Evolutionary conservation across 2,797 vertebrate genomes (phyloP), one percentile per base, ranked within the genome.

Genomic region (Rousettus madagascariensis): DNA sequence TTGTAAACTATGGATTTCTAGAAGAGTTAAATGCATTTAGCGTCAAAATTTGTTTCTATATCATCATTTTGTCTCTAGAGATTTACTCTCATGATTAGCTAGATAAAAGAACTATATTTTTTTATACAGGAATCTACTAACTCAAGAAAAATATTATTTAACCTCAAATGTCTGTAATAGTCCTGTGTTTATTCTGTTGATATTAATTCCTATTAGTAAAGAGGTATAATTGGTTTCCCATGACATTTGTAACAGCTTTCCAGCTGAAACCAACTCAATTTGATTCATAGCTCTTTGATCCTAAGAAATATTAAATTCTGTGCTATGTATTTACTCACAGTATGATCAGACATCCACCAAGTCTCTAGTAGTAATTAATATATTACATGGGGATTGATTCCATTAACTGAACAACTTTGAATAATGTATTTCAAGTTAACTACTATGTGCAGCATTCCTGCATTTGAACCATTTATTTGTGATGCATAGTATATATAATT

Each of bases 271-370:
- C 72, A 96, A 80, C 61, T 53, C 55, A 61, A 17, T 78, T 86
- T 95, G 91, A 96, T 94, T 95, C 61, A 66, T 92, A 95, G 82
- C 30, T 95, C 71, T 96, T 92, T 95, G 46, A 10, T 71, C 38
- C 38, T 86, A 94, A 89, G 65, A 95, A 30, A 95, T 92, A 96
- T 46, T 86, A 77, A 72, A 84, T 96, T 86, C 65, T 55, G 4
- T 95, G 30, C 20, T 68, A 12, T 82, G 28, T 84, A 61, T 94
- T 95, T 51, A 90, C 7, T 96, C 65, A 72, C 90, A 90, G 38
- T 95, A 7, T 77, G 96, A 91, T 88, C 41, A 66, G 13, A 78
- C 26, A 88, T 65, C 69, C 55, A 91, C 69, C 57, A 95, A 65
- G 38, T 71, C 57, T 90, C 75, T 93, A 84, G 38, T 20, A 59